Base-by-base conservation (phyloP, 2,888 invertebrate genomes). In the Tenthredo amoena region DNA sequence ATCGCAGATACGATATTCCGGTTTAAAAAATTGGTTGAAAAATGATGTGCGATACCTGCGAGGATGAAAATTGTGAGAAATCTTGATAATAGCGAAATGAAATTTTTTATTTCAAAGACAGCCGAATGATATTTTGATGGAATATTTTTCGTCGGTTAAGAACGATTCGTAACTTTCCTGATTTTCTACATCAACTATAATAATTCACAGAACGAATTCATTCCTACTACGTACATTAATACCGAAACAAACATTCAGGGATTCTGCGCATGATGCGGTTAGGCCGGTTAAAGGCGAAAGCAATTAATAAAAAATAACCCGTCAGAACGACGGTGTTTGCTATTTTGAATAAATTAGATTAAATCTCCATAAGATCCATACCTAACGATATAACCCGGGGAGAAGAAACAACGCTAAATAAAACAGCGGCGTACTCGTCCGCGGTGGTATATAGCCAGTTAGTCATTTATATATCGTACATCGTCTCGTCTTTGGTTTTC, bases 331-430 rank as follows among this genome's bases (percentile, higher is more conserved):
- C 31, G 50, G 31, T 47, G 83, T 83, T 83, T 83, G 83, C 83
- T 83, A 83, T 83, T 83, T 83, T 83, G 83, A 83, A 83, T 83
- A 83, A 83, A 83, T 83, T 83, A 83, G 83, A 83, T 83, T 83
- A 83, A 83, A 83, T 83, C 83, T 83, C 68, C 83, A 83, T 83
- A 83, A 83, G 81, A 83, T 65, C 62, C 83, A 71, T 83, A 83
- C 43, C 68, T 31, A 83, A 83, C 47, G 83, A 83, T 83, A 83
- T 71, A 83, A 68, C 71, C 37, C 62, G 18, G 18, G 43, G 71
- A 47, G 83, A 65, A 34, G 62, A 12, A 83, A 47, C 37, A 71
- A 47, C 68, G 68, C 34, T 83, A 50, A 43, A 83, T 83, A 68
- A 83, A 65, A 47, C 65, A 83, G 31, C 62, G 65, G 81, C 47